These are phyloP conservation scores for Cerceris ruficornis DNA, from an alignment of 2,888 invertebrate species.

Conservation along the genomic window DNA sequence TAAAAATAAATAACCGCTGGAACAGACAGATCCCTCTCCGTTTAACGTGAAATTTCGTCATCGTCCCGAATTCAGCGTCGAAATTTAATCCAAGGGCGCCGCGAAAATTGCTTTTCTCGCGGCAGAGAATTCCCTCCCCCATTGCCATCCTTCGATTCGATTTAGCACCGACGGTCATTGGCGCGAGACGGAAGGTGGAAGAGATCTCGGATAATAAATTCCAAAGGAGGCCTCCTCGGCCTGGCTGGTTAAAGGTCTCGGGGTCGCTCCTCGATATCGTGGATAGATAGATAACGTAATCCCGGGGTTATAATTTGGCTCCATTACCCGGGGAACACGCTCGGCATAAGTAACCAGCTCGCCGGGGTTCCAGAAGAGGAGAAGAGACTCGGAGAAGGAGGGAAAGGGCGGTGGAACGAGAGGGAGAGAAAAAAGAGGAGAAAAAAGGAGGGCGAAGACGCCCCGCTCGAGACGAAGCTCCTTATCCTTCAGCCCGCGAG, in stretches of 20 bases:
- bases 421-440: neutral
- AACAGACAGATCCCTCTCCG: too few species aligned
- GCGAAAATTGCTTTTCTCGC: neutral
- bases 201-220: slow-evolving; percentile 44
- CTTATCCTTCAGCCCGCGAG: too few species aligned
- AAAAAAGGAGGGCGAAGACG: neutral
- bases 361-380: neutral
- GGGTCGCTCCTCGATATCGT: slow-evolving; percentile 36
- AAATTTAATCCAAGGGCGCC: too few species aligned
- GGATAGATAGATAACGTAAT: slow-evolving; percentile 66
- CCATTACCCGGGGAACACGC: slow-evolving; percentile 59
- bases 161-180: neutral
- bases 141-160: neutral
- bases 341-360: slow-evolving; percentile 60
- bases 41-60: too few species aligned
- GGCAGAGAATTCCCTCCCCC: slow-evolving; percentile 7
- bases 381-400: neutral
- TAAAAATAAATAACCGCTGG: too few species aligned
- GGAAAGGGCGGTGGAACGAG: neutral
- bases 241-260: slow-evolving; percentile 24
- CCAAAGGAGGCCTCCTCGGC: neutral
- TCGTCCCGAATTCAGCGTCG: too few species aligned
- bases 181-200: neutral
- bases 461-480: too few species aligned
- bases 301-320: slow-evolving; percentile 66